Base-by-base conservation (phyloP, 2,888 invertebrate genomes). In the Pterostichus niger region DNA sequence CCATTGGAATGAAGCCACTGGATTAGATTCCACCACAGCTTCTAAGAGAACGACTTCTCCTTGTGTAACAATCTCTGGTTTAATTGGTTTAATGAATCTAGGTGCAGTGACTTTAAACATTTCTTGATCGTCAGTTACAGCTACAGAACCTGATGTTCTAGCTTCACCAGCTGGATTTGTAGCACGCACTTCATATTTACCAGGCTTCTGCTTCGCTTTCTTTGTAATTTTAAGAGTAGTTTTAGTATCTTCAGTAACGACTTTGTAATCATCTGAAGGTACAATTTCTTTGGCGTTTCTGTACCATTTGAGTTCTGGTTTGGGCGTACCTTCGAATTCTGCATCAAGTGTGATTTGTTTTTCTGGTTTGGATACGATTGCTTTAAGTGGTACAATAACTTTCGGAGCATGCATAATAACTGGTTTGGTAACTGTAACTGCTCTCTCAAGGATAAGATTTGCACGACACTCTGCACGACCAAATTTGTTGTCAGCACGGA, bases 181-280 rank as follows among this genome's bases (percentile, higher is more conserved):
- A n/a, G 96, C 94, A 33, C 94, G 91, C 11, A 97, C 94, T 91
- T 97, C 97, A 89, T 97, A 98, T 89, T 96, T 97, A 35, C 98
- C 98, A 84, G 93, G 93, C 88, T 96, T 95, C 87, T 94, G 94
- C 88, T 94, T 94, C 59, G 93, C 93, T 86, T 93, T 92, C 85
- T 95, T 93, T 49, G 92, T 90, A 84, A 97, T 93, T 85, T 90
- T 92, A 33, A 97, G 90, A 59, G 90, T 92, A 0, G 95, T 95
- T 84, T 91, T 93, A 64, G 92, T 93, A 84, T 94, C 92, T 85
- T 93, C 92, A 17, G 91, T 91, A 6, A 90, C 90, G 76, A 96
- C 93, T 49, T 90, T 88, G 84, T 92, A 93, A 85, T 94, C 93
- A 75, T 94, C 92, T 86, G 91, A 92, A 64, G 93, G 91, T 87